Percentiles rank a stretch among this genome's conserved stretches.
These are phyloP conservation scores for Hyposmocoma kahamanoa DNA, from an alignment of 1,140 invertebrate species.

Conservation along the genomic window DNA sequence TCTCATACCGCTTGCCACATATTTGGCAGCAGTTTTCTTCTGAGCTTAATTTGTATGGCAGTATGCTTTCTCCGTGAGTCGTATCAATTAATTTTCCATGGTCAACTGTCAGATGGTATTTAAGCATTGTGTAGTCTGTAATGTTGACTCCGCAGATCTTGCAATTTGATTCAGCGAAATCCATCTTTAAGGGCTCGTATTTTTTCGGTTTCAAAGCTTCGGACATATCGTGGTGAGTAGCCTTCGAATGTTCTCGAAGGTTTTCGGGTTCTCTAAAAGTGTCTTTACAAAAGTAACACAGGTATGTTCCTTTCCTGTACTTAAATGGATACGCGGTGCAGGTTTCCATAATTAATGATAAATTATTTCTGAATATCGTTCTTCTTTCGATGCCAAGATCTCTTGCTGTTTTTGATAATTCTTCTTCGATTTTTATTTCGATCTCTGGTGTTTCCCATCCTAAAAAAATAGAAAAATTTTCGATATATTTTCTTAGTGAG, in stretches of 20 bases:
- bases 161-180: constrained; percentile 41
- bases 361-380: constrained; percentile 51
- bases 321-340: constrained; percentile 60
- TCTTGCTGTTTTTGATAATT: constrained; percentile 3
- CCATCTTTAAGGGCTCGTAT: constrained; percentile 63
- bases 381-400: constrained; percentile 32
- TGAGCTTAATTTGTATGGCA: constrained; percentile 55
- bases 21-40: constrained; percentile 52
- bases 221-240: constrained; percentile 31
- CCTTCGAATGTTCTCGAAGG: constrained; percentile 45
- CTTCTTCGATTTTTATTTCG: no score
- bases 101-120: constrained; percentile 37
- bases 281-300: constrained; percentile 55
- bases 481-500: no score
- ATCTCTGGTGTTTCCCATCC: no score
- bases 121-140: constrained; percentile 37
- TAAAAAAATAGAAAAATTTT: no score
- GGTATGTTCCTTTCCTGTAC: constrained; percentile 54
- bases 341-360: constrained; percentile 43
- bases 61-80: constrained; percentile 43
- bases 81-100: constrained; percentile 47
- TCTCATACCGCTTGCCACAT: constrained; percentile 56
- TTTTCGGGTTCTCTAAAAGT: constrained; percentile 55
- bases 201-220: constrained; percentile 40
- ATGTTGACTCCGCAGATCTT: constrained; percentile 45